A percentile compares a stretch with the other conserved stretches of the same genome.
Conservation (phyloP, 2,113 vertebrate species). For the Stigmatopora argus region DNA sequence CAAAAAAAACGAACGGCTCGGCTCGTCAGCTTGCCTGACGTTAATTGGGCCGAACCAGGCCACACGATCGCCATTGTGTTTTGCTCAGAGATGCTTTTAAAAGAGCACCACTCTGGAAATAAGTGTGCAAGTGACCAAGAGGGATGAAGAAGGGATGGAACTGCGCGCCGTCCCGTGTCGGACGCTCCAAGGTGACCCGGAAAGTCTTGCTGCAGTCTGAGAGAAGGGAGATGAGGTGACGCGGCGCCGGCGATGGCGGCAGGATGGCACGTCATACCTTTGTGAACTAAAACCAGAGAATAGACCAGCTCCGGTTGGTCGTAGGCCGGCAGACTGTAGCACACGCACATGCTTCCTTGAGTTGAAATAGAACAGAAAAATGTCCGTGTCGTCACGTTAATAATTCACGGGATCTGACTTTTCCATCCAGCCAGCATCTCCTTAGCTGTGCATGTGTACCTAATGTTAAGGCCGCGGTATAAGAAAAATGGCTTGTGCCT, state of each 20-base stretch:
- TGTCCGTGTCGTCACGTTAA: not conserved
- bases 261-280: constrained; percentile 66
- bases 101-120: too few relatives aligned
- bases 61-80: not conserved
- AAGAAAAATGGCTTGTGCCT: not conserved
- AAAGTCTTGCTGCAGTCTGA: constrained; percentile 87
- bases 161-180: constrained; percentile 40
- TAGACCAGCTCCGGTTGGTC: constrained; percentile 73
- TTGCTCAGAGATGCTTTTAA: not conserved
- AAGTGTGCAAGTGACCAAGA: constrained; percentile 68
- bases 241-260: not conserved
- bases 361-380: constrained; percentile 1
- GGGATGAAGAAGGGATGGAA: constrained; percentile 79
- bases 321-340: constrained; percentile 70
- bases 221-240: constrained; percentile 2
- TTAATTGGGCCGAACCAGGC: constrained; percentile 1
- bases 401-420: not conserved
- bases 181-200: constrained; percentile 66
- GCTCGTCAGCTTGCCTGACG: constrained; percentile 9
- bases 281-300: constrained; percentile 81
- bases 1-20: constrained; percentile 4
- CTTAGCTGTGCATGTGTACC: not conserved
- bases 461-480: not conserved
- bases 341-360: constrained; percentile 85
- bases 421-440: not conserved